Evolutionary conservation across 2,888 invertebrate genomes (phyloP), one percentile per base, ranked within the genome.

Genomic region (Scaptomyza parva): DNA sequence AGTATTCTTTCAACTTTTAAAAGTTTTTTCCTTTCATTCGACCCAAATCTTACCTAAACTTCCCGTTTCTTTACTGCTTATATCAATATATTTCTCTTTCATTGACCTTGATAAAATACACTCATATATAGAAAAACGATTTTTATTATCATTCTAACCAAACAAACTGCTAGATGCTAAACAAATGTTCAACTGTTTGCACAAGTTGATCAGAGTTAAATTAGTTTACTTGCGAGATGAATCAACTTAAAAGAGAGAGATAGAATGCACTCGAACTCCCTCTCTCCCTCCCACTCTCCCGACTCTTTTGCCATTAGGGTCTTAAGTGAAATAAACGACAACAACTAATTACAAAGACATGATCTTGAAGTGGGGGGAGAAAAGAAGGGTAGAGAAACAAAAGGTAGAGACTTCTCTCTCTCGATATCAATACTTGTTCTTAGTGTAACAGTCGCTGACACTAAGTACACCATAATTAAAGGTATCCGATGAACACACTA

Each of bases 401-500:
- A n/a, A n/a, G n/a, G n/a, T n/a, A n/a, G n/a, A n/a, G n/a, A n/a
- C n/a, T n/a, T n/a, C n/a, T n/a, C n/a, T n/a, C 14, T 33, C 22
- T 22, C 44, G 58, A 63, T 68, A 63, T 58, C 45, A 69, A 79
- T 74, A 79, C 74, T 76, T 58, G 86, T 67, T 81, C 37, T 76
- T 35, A 60, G 73, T 59, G 76, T 78, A 83, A 86, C 76, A 86
- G 76, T 61, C 76, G 84, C 75, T 87, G 86, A 86, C 88, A 86
- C 77, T 84, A 87, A 87, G 80, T 84, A 71, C 72, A 54, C 70
- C 72, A 68, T 88, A 88, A 88, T 88, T 84, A 88, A 86, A 82
- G 86, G 79, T 78, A 61, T 55, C 64, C 66, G 41, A 60, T 65
- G 50, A 54, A 58, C 53, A 53, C 57, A n/a, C n/a, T n/a, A n/a